Evolutionary conservation across 2,113 vertebrate species (phyloP).

Genomic region (Procavia capensis): DNA sequence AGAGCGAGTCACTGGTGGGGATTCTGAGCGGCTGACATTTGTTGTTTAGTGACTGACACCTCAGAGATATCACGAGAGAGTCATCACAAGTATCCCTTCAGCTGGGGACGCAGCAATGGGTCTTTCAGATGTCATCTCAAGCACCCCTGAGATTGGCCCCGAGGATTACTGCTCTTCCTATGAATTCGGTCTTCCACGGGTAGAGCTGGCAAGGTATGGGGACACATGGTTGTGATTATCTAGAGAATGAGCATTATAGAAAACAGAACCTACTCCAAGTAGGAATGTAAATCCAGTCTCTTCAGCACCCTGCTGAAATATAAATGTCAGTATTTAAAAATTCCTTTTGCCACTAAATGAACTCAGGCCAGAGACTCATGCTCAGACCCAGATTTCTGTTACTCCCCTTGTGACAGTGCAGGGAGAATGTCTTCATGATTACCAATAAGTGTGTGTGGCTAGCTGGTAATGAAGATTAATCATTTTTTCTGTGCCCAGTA

Average conservation of each 20-base stretch:
- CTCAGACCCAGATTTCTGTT: not conserved
- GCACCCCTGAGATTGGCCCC: not conserved
- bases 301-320: slow-evolving; percentile 14
- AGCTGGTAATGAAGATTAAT: slow-evolving; percentile 63
- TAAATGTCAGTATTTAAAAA: slow-evolving; percentile 71
- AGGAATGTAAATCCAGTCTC: slow-evolving; percentile 64
- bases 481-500: not conserved
- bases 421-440: slow-evolving; percentile 54
- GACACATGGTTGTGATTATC: slow-evolving; percentile 68
- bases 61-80: not conserved
- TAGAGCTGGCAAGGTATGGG: slow-evolving; percentile 33
- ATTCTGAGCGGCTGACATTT: slow-evolving; percentile 47
- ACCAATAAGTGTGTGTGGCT: slow-evolving; percentile 44
- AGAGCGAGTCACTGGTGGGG: slow-evolving; percentile 47
- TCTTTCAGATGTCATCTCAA: not conserved
- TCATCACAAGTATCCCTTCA: not conserved
- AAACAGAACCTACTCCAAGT: slow-evolving; percentile 58
- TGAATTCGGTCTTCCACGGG: not conserved
- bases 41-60: slow-evolving; percentile 53
- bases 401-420: slow-evolving; percentile 27
- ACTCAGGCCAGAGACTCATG: not conserved
- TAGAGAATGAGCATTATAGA: slow-evolving; percentile 3
- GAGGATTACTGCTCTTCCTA: not conserved
- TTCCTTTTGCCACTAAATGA: slow-evolving; percentile 65
- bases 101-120: not conserved